Base-by-base conservation (phyloP, 2,113 vertebrate species). In the Thunnus thynnus region DNA sequence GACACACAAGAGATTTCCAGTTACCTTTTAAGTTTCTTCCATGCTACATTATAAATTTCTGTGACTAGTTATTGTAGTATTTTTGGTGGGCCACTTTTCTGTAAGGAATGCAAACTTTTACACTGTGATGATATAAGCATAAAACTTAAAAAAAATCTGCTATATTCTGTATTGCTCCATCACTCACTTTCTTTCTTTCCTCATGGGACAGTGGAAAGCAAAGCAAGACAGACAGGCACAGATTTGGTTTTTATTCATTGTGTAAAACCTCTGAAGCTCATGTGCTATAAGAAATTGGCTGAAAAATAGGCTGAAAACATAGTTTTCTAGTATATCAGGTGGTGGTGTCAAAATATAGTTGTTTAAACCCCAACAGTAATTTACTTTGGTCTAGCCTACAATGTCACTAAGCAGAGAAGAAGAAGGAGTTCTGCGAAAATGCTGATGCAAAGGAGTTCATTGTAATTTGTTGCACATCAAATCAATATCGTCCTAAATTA, bases 401-500 rank as follows among this genome's bases (percentile, higher is more conserved):
- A 1, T 32, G 30, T 27, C 32, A 71, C 54, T 74, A 70, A 70
- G 32, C 5, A 63, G 51, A 11, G 61, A 17, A 12, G 9, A 76
- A 27, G 9, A 76, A 27, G 16, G 18, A 78, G 57, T 67, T 27
- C 30, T 48, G 27, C 62, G 13, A 7, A 60, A 80, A 70, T 63
- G 52, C 46, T 76, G 60, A 66, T 62, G n/a, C 27, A 56, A 72
- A 25, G 36, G 22, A 36, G 83, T 77, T 80, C 68, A 78, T 76
- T 68, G 62, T 84, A 84, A 82, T 71, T 72, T 73, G 88, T 22
- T 36, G 18, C 82, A 80, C 30, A 80, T 11, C 54, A 61, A 81
- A 89, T 89, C 85, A 30, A 83, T 86, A 81, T 11, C 17, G 2
- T 82, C 82, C 44, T 64, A 75, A 86, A 88, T 85, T 12, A 83